Conservation (phyloP, 2,888 invertebrate species). For the Bimastos eiseni region DNA sequence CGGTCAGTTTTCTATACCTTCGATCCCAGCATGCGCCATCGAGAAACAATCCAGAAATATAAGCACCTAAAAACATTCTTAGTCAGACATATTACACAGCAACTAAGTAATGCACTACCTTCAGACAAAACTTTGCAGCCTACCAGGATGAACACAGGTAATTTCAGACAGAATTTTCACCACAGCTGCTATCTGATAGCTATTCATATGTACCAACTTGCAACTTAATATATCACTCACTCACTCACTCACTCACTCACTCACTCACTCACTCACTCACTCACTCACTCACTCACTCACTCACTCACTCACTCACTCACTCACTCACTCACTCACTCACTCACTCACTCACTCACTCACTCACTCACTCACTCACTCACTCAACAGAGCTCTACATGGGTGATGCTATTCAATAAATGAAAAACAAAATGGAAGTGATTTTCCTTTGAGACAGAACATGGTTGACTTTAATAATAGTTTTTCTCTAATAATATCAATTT, state of each 20-base stretch:
- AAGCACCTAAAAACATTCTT: constrained; percentile 57
- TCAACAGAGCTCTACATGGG: no score
- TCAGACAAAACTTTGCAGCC: neutral
- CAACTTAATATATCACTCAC: no score
- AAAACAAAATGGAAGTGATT: neutral
- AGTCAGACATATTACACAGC: neutral
- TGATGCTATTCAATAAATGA: no score
- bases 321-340: neutral
- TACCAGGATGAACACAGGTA: constrained; percentile 10
- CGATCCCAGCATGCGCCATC: constrained; percentile 64
- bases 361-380: neutral
- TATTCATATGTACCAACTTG: neutral
- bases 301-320: neutral
- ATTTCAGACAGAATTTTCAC: neutral
- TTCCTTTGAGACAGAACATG: neutral
- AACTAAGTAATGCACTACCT: neutral
- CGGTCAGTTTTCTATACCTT: constrained; percentile 68
- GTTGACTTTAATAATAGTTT: no score
- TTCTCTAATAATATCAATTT: no score
- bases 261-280: neutral
- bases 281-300: neutral
- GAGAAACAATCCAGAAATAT: constrained; percentile 61
- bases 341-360: neutral
- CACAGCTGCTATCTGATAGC: neutral
- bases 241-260: neutral